Conservation (phyloP, 2,113 vertebrate genomes). For the Isichthys henryi region DNA sequence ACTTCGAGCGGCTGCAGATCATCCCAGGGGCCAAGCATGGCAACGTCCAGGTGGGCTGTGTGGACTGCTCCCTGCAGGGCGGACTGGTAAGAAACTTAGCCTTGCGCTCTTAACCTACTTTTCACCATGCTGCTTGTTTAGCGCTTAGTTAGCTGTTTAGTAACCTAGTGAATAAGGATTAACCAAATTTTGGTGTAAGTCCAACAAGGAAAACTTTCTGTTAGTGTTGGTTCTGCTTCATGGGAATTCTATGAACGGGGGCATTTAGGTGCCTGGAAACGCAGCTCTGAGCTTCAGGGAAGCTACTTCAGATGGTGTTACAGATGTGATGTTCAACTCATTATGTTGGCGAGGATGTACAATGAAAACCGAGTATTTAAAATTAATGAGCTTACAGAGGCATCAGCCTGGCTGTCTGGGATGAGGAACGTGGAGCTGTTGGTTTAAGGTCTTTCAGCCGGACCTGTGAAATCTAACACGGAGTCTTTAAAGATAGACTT, state of each 20-base stretch:
- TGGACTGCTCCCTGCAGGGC: slow-evolving; percentile 86
- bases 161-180: background rate
- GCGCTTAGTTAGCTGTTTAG: background rate
- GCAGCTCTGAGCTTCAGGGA: background rate
- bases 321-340: background rate
- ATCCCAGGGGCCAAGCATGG: slow-evolving; percentile 95
- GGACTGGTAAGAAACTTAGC: slow-evolving; percentile 73
- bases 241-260: background rate
- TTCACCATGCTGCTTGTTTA: no score
- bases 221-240: background rate
- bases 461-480: slow-evolving; percentile 13
- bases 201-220: background rate
- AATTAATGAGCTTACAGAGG: background rate
- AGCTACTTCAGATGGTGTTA: background rate
- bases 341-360: background rate
- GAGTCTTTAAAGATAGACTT: background rate
- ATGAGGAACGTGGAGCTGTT: background rate
- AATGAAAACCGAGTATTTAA: background rate
- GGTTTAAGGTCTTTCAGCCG: background rate
- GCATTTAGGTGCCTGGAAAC: background rate
- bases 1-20: slow-evolving; percentile 96
- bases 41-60: slow-evolving; percentile 93
- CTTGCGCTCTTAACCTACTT: background rate
- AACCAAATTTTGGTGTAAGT: background rate
- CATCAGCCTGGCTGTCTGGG: background rate